Base-by-base conservation (phyloP, 1,140 invertebrate species). In the Epicauta chinensis region DNA sequence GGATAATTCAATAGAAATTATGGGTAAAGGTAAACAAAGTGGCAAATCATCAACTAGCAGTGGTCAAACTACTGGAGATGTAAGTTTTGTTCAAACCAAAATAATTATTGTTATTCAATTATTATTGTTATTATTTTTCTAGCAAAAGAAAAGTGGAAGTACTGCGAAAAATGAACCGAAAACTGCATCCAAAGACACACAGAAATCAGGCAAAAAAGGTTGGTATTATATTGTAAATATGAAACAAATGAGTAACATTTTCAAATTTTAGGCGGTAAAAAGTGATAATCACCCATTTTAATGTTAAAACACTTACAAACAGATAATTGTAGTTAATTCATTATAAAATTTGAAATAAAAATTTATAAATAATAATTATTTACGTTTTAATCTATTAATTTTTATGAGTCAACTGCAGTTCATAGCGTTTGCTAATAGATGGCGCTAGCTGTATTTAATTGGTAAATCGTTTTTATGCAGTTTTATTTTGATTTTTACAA, bases 1-100 rank as follows among this genome's bases (percentile, higher is more conserved):
- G 7, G 1, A 23, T 1, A 23, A 23, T 1, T 23, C 7, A 5
- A 23, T 23, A 2, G 23, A 23, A 23, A 23, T 23, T 23, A 47
- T 47, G 45, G 45, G 45, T 11, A 47, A 47, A 47, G 45, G 45
- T 7, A 34, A 34, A 6, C 36, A 47, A 37, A 37, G 45, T 16
- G 45, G 45, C 7, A 47, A 47, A 29, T 34, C 45, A 4, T 13
- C 45, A 16, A 16, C 39, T 12, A 34, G 29, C 16, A 15, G 6
- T 17, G 45, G 38, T 6, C 34, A 38, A 47, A 47, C 17, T 16
- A 46, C 11, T 7, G n/a, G n/a, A n/a, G 23, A 23, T 23, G 23
- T 23, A 23, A 23, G 23, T 7, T 23, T 0, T 12, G 35, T 31
- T 46, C 34, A n/a, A 11, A 35, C 29, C 23, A 11, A 31, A 14